Evolutionary conservation across 2,888 invertebrate species (phyloP).

Genomic region (Dicyrtomina minuta): DNA sequence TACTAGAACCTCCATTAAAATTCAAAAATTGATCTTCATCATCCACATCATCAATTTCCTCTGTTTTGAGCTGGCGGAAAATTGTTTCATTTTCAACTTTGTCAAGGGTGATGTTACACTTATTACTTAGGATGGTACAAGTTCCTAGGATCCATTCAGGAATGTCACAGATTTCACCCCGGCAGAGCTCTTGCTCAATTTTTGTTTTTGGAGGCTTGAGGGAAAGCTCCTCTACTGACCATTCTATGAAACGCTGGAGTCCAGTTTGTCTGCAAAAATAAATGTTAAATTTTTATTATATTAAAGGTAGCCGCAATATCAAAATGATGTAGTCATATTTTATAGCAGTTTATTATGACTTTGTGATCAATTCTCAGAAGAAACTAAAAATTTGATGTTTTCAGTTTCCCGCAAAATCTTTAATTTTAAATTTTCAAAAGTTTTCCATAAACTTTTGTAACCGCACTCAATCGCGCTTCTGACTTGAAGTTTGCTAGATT

Average conservation of each 20-base stretch:
- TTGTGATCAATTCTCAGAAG: too few relatives aligned
- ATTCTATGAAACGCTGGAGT: slow-evolving; percentile 22
- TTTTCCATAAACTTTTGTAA: too few relatives aligned
- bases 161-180: slow-evolving; percentile 15
- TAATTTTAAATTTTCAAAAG: too few relatives aligned
- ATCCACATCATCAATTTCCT: slow-evolving; percentile 17
- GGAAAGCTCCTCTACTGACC: slow-evolving; percentile 16
- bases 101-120: not conserved
- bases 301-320: too few relatives aligned
- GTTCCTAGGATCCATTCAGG: slow-evolving; percentile 29
- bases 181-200: slow-evolving; percentile 21
- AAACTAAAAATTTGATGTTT: too few relatives aligned
- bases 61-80: not conserved
- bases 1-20: not conserved
- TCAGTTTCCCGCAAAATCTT: too few relatives aligned
- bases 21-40: not conserved
- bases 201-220: not conserved
- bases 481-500: too few relatives aligned
- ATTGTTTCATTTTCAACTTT: not conserved
- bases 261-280: slow-evolving; percentile 11
- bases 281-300: not conserved
- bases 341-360: too few relatives aligned
- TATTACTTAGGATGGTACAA: slow-evolving; percentile 10
- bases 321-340: too few relatives aligned
- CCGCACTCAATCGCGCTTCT: too few relatives aligned